These are phyloP conservation scores for Adineta ricciae DNA, from an alignment of 2,888 invertebrate genomes.

Conservation along the genomic window DNA sequence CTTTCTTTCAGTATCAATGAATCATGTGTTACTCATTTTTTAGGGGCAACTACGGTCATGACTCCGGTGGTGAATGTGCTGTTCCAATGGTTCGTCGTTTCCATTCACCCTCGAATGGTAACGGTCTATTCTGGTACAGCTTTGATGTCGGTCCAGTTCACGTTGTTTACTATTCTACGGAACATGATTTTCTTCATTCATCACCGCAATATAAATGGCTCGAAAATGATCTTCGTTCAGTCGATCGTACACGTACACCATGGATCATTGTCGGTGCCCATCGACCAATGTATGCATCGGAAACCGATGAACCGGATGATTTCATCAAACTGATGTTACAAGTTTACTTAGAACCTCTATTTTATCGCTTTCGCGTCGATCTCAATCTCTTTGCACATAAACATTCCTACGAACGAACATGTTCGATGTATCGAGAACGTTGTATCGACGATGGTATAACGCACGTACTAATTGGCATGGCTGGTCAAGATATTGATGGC, in stretches of 20 bases:
- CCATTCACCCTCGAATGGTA: not conserved
- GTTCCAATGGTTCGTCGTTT: conserved; percentile 6
- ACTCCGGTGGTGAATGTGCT: conserved; percentile 15
- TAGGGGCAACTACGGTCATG: not conserved
- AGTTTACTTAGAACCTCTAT: conserved; percentile 35
- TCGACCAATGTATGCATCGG: conserved; percentile 53
- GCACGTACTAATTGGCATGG: conserved; percentile 4
- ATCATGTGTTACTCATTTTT: not conserved
- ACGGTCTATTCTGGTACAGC: conserved; percentile 48
- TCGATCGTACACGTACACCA: not conserved
- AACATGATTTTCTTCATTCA: conserved; percentile 68
- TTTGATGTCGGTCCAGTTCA: conserved; percentile 65
- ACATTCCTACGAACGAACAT: conserved; percentile 36
- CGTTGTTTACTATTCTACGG: conserved; percentile 76
- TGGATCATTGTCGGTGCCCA: conserved; percentile 49
- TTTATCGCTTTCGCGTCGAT: conserved; percentile 35
- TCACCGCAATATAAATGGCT: conserved; percentile 63
- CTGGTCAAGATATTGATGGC: not conserved
- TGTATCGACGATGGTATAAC: not conserved
- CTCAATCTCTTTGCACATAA: conserved; percentile 35
- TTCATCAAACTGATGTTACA: conserved; percentile 35
- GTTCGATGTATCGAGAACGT: conserved; percentile 33
- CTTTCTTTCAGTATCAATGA: not conserved
- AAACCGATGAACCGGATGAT: conserved; percentile 58
- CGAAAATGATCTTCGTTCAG: conserved; percentile 60